Percentiles rank a stretch among this genome's conserved stretches.
phyloP scores from a whole-genome alignment of 2,888 invertebrate species.

The Andrena camellia region DNA sequence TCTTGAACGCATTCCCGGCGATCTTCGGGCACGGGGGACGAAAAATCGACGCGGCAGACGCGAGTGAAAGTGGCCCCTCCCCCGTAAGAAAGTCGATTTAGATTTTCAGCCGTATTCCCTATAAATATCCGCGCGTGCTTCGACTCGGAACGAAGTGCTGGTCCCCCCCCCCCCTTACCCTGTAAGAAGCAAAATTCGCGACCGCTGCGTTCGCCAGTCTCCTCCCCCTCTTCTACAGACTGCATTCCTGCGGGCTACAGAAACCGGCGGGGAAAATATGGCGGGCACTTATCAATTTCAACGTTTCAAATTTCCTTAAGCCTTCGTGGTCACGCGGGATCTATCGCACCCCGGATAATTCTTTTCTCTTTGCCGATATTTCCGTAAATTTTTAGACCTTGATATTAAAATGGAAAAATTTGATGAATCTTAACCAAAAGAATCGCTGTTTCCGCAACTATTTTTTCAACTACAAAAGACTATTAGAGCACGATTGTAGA shows the following conservation, averaged over 20 bases:
- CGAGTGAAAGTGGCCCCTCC: conserved; percentile 63
- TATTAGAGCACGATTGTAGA: too few species aligned
- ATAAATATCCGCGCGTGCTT: conserved; percentile 58
- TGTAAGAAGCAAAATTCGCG: conserved; percentile 58
- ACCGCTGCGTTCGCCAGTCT: conserved; percentile 36
- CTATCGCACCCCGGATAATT: too few species aligned
- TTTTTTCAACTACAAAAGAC: too few species aligned
- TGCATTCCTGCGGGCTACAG: conserved; percentile 61
- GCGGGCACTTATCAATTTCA: conserved; percentile 14
- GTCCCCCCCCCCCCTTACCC: conserved; percentile 14
- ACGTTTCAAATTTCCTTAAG: background rate
- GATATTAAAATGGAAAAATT: too few species aligned
- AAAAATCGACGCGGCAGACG: conserved; percentile 54
- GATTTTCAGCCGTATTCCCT: conserved; percentile 59
- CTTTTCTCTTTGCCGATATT: too few species aligned
- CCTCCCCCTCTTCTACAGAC: conserved; percentile 6
- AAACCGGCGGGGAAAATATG: conserved; percentile 48
- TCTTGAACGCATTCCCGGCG: conserved; percentile 46
- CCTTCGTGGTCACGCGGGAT: too few species aligned
- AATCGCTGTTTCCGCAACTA: too few species aligned
- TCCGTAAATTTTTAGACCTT: too few species aligned
- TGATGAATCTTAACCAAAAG: too few species aligned
- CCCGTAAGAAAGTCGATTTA: conserved; percentile 63
- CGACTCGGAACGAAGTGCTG: conserved; percentile 57
- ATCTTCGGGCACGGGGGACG: conserved; percentile 51